Evolutionary conservation across 2,888 invertebrate species (phyloP), one percentile per base, ranked within the genome.

Genomic region (Lasioglossum villosulum): DNA sequence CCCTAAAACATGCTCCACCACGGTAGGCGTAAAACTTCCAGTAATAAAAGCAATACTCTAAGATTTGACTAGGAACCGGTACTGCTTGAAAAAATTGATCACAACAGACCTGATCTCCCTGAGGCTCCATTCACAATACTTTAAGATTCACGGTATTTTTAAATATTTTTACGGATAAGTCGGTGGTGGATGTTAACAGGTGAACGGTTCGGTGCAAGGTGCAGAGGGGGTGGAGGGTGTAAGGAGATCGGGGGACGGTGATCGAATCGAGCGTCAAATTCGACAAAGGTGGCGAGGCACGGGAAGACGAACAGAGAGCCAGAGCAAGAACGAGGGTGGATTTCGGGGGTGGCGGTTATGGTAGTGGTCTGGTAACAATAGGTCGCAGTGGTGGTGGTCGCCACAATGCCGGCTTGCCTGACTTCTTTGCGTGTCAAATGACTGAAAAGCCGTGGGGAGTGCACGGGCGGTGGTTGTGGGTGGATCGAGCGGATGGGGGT

Each of bases 391-490:
- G 88, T 89, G 90, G 90, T 88, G 89, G 91, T 90, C 91, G 92
- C 89, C 91, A 93, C 93, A 93, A 93, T 93, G 93, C 93, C 90
- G 93, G 94, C 93, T 94, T 92, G 93, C 92, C 94, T 94, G 94
- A 95, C 94, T 95, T 95, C 95, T 95, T 95, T 95, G 95, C 94
- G 95, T 95, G 95, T 95, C 95, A 95, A 95, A 95, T 94, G 94
- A 94, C 93, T 94, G 95, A 94, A 94, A 94, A 94, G 93, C 94
- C 91, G 91, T 88, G 92, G 91, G 92, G 93, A 89, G 91, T 88
- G 91, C 88, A 91, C 90, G 89, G 84, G 89, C 74, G 82, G 86
- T 77, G 82, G 82, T 85, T 75, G 82, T 80, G 88, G 88, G 83
- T 83, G 84, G 85, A 80, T 80, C 79, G 79, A 80, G 84, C 75